phyloP scores from a whole-genome alignment of 1,140 invertebrate genomes.

The Oppia nitens region DNA sequence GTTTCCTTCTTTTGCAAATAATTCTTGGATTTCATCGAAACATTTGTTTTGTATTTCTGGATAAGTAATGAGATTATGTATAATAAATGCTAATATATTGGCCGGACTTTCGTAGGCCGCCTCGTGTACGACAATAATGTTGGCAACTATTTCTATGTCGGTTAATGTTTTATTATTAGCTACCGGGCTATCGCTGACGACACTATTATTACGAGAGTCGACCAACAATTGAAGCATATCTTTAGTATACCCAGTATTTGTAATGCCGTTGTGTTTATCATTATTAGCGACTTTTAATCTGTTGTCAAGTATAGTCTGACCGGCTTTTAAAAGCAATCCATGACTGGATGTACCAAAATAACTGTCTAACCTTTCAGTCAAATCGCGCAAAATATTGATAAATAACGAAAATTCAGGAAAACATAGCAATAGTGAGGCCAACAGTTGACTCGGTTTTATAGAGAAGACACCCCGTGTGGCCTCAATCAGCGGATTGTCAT shows the following conservation, averaged over 20 bases:
- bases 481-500: conserved; percentile 11
- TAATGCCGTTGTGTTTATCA: not conserved
- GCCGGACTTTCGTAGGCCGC: conserved; percentile 34
- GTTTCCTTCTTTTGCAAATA: conserved; percentile 12
- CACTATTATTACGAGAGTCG: not conserved
- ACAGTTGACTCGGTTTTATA: not conserved
- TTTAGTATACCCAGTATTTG: not conserved
- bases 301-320: not conserved
- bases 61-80: conserved; percentile 29
- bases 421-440: conserved; percentile 1
- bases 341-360: not conserved
- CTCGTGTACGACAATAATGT: conserved; percentile 27
- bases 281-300: too few species aligned
- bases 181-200: not conserved
- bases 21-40: conserved; percentile 26
- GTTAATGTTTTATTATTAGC: conserved; percentile 4
- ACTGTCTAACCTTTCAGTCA: not conserved
- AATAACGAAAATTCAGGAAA: conserved; percentile 11
- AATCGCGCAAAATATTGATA: conserved; percentile 4
- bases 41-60: conserved; percentile 30
- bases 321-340: not conserved
- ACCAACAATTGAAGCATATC: conserved; percentile 12
- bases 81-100: conserved; percentile 27
- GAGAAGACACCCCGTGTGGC: conserved; percentile 12
- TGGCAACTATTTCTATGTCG: conserved; percentile 25